Evolutionary conservation across 2,113 vertebrate genomes (phyloP), one percentile per base, ranked within the genome.

Genomic region (Erpornis zantholeuca): DNA sequence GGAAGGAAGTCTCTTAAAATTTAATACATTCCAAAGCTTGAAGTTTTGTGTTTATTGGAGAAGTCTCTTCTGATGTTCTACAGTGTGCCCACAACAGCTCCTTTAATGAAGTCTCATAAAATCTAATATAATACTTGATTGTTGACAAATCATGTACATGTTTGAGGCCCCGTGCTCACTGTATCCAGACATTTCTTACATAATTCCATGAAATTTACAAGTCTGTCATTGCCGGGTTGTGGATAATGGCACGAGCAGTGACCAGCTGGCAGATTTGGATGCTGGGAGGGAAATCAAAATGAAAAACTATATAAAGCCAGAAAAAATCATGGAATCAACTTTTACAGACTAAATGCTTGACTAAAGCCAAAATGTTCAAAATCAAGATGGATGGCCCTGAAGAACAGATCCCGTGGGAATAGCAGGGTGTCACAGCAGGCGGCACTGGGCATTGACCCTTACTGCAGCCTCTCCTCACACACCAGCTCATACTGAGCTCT

Each of bases 101-200:
- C 97, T 99, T 99, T 99, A 99, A 99, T 98, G 98, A 99, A 98
- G 98, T 84, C 97, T 95, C 97, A 98, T 99, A 99, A 99, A 99
- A 98, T 95, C 97, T 97, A 97, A 98, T 98, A 98, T 98, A 98
- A 98, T 98, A 98, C 98, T 98, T 97, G 96, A 98, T 97, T 98
- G 98, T 98, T 97, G 97, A 98, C 98, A 98, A 98, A 98, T 98
- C 97, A 97, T 97, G 97, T 71, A 84, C 96, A 95, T 82, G 96
- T 96, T 78, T 97, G 94, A 94, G 73, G 80, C 87, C 92, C 88
- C 3, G 42, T 73, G 50, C 72, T 90, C 82, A 27, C 82, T 77
- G 82, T 54, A 91, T 56, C 79, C 90, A 28, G 83, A 95, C 85
- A 86, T 83, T 90, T 73, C 92, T 96, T 95, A 87, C 88, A 94